Conservation (phyloP, 2,797 vertebrate species). For the Fistularia commersonii region DNA sequence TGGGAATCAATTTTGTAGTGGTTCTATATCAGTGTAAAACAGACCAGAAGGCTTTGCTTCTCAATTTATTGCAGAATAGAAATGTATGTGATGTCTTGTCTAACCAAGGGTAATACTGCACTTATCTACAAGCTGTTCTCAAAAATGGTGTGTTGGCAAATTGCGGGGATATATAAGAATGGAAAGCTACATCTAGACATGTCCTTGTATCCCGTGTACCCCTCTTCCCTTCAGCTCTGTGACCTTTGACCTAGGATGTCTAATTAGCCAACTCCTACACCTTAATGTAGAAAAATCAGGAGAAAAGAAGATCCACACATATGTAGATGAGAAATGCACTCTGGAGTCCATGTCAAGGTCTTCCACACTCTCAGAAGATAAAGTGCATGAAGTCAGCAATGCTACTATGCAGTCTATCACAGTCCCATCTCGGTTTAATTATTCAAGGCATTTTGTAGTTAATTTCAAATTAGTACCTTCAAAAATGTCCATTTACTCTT, state of each 20-base stretch:
- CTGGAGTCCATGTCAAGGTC: conserved; percentile 60
- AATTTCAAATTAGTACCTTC: too few species aligned
- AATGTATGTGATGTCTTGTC: neutral
- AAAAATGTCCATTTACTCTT: too few species aligned
- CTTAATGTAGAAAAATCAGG: conserved; percentile 58
- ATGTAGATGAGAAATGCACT: conserved; percentile 62
- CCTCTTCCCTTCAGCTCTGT: conserved; percentile 42
- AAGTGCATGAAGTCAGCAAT: conserved; percentile 45
- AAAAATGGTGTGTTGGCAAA: conserved; percentile 23
- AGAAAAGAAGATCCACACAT: conserved; percentile 62
- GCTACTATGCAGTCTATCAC: conserved; percentile 2
- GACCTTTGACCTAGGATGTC: conserved; percentile 58
- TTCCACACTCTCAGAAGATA: conserved; percentile 26
- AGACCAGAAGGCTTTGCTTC: too few species aligned
- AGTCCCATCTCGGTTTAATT: neutral
- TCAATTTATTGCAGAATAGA: neutral
- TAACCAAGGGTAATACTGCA: neutral
- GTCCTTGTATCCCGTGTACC: conserved; percentile 50
- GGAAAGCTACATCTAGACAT: conserved; percentile 48
- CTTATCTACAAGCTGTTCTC: neutral
- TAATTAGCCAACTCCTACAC: conserved; percentile 58
- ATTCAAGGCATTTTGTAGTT: too few species aligned
- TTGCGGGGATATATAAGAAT: conserved; percentile 24
- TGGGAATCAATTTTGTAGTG: conserved; percentile 2
- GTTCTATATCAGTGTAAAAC: conserved; percentile 4